Conservation (phyloP, 2,797 vertebrate genomes). For the Hirundo rustica region DNA sequence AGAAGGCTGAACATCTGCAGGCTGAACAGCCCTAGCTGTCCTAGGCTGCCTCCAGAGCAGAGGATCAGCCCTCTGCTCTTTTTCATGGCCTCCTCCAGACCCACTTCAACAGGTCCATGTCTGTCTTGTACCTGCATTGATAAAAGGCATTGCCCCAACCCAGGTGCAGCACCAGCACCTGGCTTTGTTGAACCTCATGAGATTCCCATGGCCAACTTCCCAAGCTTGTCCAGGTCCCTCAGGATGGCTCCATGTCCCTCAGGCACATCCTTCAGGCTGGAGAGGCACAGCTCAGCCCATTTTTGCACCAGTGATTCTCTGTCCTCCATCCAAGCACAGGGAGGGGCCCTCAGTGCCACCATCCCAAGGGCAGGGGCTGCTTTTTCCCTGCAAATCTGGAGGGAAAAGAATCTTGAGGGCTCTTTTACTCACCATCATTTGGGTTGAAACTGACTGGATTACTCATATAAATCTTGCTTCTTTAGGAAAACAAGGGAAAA, state of each 20-base stretch:
- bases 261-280: not conserved
- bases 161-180: not conserved
- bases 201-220: not conserved
- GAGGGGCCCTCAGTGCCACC: not conserved
- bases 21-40: not conserved
- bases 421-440: not conserved
- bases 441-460: not conserved
- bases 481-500: slow-evolving; percentile 14
- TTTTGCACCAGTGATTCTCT: not conserved
- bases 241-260: not conserved
- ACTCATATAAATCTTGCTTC: slow-evolving; percentile 30
- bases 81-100: not conserved
- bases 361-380: not conserved
- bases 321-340: not conserved
- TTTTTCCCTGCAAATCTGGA: not conserved
- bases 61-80: not conserved
- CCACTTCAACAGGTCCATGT: not conserved
- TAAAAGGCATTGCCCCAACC: not conserved
- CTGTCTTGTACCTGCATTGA: not conserved
- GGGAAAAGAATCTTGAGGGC: not conserved
- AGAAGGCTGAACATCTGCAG: not conserved
- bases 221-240: fast-evolving
- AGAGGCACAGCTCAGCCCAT: not conserved
- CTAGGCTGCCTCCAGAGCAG: not conserved
- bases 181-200: not conserved